Conservation (phyloP, 2,113 vertebrate species). For the Gorsachius goisagi region DNA sequence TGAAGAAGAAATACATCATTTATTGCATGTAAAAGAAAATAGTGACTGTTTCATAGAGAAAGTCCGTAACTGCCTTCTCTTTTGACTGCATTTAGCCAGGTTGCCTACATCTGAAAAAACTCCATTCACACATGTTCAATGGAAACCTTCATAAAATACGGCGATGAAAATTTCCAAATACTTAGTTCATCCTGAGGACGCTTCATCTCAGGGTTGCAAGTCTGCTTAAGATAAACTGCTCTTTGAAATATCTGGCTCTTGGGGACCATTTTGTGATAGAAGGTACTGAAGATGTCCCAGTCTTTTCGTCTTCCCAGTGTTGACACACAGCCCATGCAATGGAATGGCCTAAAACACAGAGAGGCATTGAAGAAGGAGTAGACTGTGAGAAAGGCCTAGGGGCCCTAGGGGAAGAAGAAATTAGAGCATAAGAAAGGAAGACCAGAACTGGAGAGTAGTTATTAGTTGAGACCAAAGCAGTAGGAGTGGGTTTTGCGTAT, state of each 20-base stretch:
- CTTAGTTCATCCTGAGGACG: not conserved
- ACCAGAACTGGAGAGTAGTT: not conserved
- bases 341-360: not conserved
- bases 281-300: not conserved
- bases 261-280: not conserved
- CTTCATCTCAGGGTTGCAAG: not conserved
- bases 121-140: not conserved
- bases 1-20: not conserved
- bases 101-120: not conserved
- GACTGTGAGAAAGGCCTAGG: not conserved
- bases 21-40: not conserved
- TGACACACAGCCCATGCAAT: not conserved
- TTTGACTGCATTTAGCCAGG: not conserved
- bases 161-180: not conserved
- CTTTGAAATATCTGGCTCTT: not conserved
- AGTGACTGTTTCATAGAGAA: not conserved
- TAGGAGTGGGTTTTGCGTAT: not conserved
- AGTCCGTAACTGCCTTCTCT: not conserved
- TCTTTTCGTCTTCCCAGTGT: not conserved
- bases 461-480: not conserved
- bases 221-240: not conserved
- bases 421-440: not conserved
- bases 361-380: not conserved
- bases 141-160: not conserved
- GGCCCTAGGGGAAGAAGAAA: not conserved